These are phyloP conservation scores for Linnaemya vulpina DNA, from an alignment of 2,888 invertebrate species.

Conservation along the genomic window DNA sequence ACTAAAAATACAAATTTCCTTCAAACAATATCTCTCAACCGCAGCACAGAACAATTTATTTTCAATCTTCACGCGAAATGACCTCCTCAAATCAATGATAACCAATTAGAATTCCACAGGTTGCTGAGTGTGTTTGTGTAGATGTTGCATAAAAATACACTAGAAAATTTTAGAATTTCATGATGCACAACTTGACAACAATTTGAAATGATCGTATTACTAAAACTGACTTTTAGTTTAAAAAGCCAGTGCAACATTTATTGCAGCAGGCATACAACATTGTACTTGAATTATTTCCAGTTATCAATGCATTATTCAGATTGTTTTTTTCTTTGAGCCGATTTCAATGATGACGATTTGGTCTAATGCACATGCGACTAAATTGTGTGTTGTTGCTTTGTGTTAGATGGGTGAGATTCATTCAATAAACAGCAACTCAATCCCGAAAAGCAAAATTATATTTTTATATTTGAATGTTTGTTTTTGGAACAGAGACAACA, in stretches of 20 bases:
- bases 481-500: slow-evolving; percentile 24
- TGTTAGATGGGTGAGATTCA: slow-evolving; percentile 1
- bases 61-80: not conserved
- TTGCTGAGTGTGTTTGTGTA: not conserved
- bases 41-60: slow-evolving; percentile 1
- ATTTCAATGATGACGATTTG: slow-evolving; percentile 22
- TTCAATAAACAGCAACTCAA: not conserved
- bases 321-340: too few relatives aligned
- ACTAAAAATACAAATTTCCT: slow-evolving; percentile 1
- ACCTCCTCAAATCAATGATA: slow-evolving; percentile 6
- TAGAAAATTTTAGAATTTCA: too few relatives aligned
- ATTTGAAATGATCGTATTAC: slow-evolving; percentile 5
- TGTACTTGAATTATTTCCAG: not conserved
- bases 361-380: not conserved
- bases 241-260: not conserved
- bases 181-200: too few relatives aligned
- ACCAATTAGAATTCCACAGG: not conserved
- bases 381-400: not conserved
- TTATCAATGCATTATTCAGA: slow-evolving; percentile 37
- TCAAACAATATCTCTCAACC: not conserved
- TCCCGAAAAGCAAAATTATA: not conserved
- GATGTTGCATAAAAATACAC: not conserved
- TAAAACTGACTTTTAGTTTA: not conserved
- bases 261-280: not conserved
- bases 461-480: slow-evolving; percentile 27